These are phyloP conservation scores for cattle (Bos taurus) DNA, from an alignment of 2,113 vertebrate genomes.

Conservation along the genomic window DNA sequence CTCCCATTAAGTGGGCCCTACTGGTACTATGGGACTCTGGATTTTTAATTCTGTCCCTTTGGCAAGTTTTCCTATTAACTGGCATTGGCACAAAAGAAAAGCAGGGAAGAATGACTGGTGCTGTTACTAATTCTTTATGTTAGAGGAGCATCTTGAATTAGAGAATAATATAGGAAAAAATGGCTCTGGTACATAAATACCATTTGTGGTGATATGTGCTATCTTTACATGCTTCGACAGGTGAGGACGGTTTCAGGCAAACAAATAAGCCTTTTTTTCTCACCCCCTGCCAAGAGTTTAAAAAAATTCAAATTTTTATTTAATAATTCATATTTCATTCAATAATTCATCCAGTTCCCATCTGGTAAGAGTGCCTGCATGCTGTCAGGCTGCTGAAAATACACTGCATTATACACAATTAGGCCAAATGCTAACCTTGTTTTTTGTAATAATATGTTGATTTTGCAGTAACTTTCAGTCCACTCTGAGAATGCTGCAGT, in stretches of 20 bases:
- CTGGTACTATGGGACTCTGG: not conserved
- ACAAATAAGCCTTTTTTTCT: constrained; percentile 53
- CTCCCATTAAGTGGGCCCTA: constrained; percentile 12
- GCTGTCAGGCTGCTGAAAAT: constrained; percentile 71
- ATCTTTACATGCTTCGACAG: constrained; percentile 49
- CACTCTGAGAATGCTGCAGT: constrained; percentile 3
- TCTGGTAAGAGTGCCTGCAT: constrained; percentile 71
- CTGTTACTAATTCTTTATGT: constrained; percentile 54
- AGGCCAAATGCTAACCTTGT: constrained; percentile 65
- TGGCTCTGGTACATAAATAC: constrained; percentile 27
- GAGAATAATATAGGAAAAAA: constrained; percentile 45
- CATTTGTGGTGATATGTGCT: constrained; percentile 24
- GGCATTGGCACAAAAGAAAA: constrained; percentile 59
- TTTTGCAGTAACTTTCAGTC: constrained; percentile 52
- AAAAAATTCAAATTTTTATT: constrained; percentile 68
- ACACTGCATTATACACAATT: constrained; percentile 56
- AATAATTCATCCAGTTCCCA: constrained; percentile 75
- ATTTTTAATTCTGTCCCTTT: constrained; percentile 55
- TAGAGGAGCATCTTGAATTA: constrained; percentile 32
- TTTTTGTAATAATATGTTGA: constrained; percentile 65
- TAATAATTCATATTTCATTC: constrained; percentile 76
- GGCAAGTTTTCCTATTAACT: constrained; percentile 55
- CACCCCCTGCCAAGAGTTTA: constrained; percentile 39
- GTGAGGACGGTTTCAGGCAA: constrained; percentile 61
- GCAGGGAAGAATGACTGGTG: constrained; percentile 40